phyloP scores from a whole-genome alignment of 2,888 invertebrate species.

The Adelognathus sp. region DNA sequence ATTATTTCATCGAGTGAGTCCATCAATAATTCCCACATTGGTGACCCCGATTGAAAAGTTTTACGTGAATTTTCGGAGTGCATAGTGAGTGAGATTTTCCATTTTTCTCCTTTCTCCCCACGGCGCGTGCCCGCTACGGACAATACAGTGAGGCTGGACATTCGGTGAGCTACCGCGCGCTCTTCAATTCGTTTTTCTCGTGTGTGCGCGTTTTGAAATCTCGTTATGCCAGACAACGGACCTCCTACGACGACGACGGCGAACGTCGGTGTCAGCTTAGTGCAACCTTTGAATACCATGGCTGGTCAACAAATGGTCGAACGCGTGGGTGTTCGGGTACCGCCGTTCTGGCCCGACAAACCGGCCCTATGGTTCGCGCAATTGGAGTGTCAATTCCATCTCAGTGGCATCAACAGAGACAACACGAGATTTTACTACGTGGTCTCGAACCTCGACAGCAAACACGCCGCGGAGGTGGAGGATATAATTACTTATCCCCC shows the following conservation, averaged over 20 bases:
- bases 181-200: background rate
- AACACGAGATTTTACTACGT: slow-evolving; percentile 63
- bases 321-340: slow-evolving; percentile 46
- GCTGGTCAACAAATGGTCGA: background rate
- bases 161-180: background rate
- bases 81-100: no score
- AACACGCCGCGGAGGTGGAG: slow-evolving; percentile 62
- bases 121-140: background rate
- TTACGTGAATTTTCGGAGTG: no score
- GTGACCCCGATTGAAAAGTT: no score
- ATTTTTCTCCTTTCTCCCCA: background rate
- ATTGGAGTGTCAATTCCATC: slow-evolving; percentile 66
- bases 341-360: slow-evolving; percentile 65
- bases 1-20: no score
- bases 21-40: no score
- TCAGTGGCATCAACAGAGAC: slow-evolving; percentile 61
- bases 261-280: background rate
- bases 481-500: slow-evolving; percentile 66
- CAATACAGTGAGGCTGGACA: background rate
- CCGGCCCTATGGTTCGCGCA: slow-evolving; percentile 70
- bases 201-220: background rate
- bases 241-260: background rate
- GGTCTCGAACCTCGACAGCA: slow-evolving; percentile 55
- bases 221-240: background rate
- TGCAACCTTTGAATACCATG: background rate